A percentile compares a stretch with the other conserved stretches of the same genome.
Evolutionary conservation across 1,140 invertebrate species (phyloP).

Genomic region (Dendroctonus ponderosae): DNA sequence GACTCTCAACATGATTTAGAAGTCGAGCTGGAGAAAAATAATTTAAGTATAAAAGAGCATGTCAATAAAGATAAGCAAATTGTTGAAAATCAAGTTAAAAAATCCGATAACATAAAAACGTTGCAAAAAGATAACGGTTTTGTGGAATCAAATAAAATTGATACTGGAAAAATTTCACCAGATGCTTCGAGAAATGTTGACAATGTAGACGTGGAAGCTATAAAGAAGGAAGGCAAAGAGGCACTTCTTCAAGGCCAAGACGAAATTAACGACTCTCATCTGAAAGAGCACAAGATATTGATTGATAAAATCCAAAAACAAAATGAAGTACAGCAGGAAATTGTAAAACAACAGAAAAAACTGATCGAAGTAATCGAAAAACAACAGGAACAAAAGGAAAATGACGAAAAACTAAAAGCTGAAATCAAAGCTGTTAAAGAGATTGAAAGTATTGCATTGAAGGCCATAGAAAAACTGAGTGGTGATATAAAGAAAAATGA

Average conservation of each 20-base stretch:
- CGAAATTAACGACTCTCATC: constrained; percentile 46
- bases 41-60: too few relatives aligned
- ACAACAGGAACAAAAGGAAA: constrained; percentile 38
- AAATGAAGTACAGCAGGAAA: constrained; percentile 55
- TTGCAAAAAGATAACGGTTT: too few relatives aligned
- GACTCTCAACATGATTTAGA: constrained; percentile 11
- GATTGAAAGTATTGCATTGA: constrained; percentile 44
- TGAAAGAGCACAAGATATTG: constrained; percentile 51
- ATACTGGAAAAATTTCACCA: background rate
- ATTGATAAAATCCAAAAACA: constrained; percentile 58
- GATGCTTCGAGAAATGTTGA: constrained; percentile 22
- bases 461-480: constrained; percentile 46
- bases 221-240: constrained; percentile 58
- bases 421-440: constrained; percentile 42
- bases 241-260: constrained; percentile 48
- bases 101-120: too few relatives aligned
- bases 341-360: constrained; percentile 55
- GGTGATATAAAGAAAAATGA: constrained; percentile 32
- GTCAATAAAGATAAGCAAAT: too few relatives aligned
- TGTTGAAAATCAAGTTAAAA: too few relatives aligned
- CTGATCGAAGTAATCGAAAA: constrained; percentile 42
- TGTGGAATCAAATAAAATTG: background rate
- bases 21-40: background rate
- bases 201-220: constrained; percentile 50
- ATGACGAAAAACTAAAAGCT: constrained; percentile 42